Percentiles rank a stretch among this genome's conserved stretches.
Conservation (phyloP, 2,888 invertebrate genomes). For the Oasisia sp. region DNA sequence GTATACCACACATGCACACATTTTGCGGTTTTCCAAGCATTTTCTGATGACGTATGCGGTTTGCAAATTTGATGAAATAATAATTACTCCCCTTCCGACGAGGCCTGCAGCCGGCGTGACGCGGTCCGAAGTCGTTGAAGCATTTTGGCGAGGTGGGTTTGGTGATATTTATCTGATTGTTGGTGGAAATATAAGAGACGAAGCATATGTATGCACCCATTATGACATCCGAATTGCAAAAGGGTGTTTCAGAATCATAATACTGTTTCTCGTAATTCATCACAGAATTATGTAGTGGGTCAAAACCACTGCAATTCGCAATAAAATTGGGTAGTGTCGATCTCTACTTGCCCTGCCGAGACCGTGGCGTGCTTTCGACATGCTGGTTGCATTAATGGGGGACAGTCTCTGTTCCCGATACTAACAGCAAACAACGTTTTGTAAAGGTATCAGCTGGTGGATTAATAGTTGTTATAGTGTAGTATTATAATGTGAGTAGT, state of each 20-base stretch:
- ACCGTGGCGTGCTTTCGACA: not conserved
- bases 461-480: not conserved
- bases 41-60: not conserved
- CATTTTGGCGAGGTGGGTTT: slow-evolving; percentile 17
- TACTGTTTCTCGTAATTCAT: not conserved
- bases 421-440: not conserved
- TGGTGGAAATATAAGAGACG: not conserved
- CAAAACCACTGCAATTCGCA: not conserved
- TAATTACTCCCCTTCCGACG: not conserved
- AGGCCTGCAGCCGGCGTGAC: slow-evolving; percentile 7
- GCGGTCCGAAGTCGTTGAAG: slow-evolving; percentile 5
- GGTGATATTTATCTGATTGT: slow-evolving; percentile 5
- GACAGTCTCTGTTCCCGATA: not conserved
- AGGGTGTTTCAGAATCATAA: not conserved
- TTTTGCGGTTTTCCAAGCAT: not conserved
- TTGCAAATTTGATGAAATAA: not conserved
- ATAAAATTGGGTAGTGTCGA: not conserved
- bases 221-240: not conserved
- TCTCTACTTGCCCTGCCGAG: not conserved
- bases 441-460: not conserved
- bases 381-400: not conserved
- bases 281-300: not conserved
- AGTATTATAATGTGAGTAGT: not conserved
- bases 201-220: not conserved
- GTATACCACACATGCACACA: not conserved